Percentiles rank a stretch among this genome's conserved stretches.
phyloP scores from a whole-genome alignment of 2,888 invertebrate genomes.

The Drosophila limbata region DNA sequence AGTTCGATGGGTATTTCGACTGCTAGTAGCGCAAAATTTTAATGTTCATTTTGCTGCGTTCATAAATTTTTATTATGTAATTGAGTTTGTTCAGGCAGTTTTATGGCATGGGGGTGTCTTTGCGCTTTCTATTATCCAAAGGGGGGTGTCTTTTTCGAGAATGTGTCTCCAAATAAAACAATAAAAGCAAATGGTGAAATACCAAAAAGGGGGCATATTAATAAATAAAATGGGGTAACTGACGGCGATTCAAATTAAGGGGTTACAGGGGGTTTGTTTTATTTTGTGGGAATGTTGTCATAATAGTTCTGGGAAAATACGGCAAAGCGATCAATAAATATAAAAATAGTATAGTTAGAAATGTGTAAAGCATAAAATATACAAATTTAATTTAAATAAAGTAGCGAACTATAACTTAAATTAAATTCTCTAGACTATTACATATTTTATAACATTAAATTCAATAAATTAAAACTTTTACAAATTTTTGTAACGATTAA shows the following conservation, averaged over 20 bases:
- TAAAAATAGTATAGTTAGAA: conserved; percentile 22
- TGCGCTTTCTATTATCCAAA: conserved; percentile 16
- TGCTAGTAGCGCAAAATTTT: conserved; percentile 57
- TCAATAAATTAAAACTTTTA: too few species aligned
- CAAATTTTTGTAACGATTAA: too few species aligned
- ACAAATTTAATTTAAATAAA: neutral
- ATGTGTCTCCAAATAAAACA: conserved; percentile 73
- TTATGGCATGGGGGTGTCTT: conserved; percentile 7
- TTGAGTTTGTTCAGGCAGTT: conserved; percentile 59
- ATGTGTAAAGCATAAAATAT: conserved; percentile 3
- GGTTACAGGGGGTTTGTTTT: conserved; percentile 13
- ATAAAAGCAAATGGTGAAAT: conserved; percentile 70
- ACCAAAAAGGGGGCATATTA: conserved; percentile 58
- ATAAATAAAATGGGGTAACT: conserved; percentile 63
- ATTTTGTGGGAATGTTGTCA: neutral
- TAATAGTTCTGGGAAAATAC: conserved; percentile 5
- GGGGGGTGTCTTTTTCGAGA: conserved; percentile 42
- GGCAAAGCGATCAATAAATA: conserved; percentile 62
- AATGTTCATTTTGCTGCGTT: conserved; percentile 67
- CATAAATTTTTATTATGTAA: conserved; percentile 81
- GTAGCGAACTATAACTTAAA: neutral
- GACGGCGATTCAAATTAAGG: conserved; percentile 14
- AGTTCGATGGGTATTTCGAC: conserved; percentile 22
- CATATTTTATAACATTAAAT: too few species aligned
- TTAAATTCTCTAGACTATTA: neutral